Percentiles rank a stretch among this genome's conserved stretches.
Evolutionary conservation across 2,113 vertebrate genomes (phyloP).

Genomic region (Turdus rufiventris): DNA sequence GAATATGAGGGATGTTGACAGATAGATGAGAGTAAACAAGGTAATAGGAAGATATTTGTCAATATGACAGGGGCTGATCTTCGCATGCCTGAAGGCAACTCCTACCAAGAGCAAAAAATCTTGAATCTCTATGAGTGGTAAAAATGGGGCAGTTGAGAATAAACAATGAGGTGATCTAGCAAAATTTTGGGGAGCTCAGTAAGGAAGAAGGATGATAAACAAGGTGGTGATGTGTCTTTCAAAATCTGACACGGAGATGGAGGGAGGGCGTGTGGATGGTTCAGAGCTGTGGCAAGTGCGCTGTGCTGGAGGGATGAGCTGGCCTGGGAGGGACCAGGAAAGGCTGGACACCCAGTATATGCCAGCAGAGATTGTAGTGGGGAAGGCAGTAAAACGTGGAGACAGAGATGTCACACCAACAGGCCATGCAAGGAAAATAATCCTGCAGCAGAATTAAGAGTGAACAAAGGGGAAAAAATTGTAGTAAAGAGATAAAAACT

Average conservation of each 20-base stretch:
- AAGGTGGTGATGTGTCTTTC: background rate
- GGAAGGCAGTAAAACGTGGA: background rate
- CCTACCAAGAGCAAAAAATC: background rate
- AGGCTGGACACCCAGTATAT: background rate
- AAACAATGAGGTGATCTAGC: background rate
- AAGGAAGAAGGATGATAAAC: background rate
- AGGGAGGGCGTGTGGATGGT: background rate
- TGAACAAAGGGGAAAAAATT: background rate
- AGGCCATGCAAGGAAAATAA: background rate
- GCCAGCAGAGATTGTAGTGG: background rate
- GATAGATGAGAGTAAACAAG: background rate
- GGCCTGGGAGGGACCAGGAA: fast-evolving
- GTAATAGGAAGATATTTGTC: background rate
- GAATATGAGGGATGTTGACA: background rate
- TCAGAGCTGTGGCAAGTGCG: background rate
- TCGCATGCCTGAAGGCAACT: background rate
- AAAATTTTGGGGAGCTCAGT: background rate
- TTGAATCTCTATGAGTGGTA: background rate
- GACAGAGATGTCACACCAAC: background rate
- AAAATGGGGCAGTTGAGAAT: background rate
- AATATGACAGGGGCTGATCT: background rate
- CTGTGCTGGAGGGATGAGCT: background rate
- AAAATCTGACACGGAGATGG: background rate
- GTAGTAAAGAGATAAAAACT: background rate
- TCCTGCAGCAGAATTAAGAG: background rate